Percentiles rank a stretch among this genome's conserved stretches.
These are phyloP conservation scores for Amiota minor DNA, from an alignment of 2,888 invertebrate genomes.

Conservation along the genomic window DNA sequence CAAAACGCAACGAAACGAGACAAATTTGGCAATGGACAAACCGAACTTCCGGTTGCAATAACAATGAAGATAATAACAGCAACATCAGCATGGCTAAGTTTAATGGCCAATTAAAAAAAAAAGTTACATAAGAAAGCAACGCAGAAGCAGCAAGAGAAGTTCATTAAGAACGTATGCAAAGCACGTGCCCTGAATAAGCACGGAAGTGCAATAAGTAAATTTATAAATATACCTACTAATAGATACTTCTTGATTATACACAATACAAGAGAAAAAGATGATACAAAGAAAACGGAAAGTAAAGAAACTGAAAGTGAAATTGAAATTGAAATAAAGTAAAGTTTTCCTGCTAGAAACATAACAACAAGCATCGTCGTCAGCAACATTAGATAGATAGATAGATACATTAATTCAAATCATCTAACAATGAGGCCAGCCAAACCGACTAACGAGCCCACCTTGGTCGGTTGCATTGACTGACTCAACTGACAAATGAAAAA, in stretches of 20 bases:
- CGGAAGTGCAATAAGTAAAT: background rate
- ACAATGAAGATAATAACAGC: background rate
- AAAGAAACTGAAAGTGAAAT: constrained; percentile 20
- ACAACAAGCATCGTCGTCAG: background rate
- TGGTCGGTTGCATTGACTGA: background rate
- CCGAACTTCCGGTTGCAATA: constrained; percentile 14
- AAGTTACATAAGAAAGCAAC: background rate
- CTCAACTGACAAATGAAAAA: no score
- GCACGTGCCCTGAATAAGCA: constrained; percentile 8
- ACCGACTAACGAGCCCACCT: background rate
- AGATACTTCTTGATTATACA: background rate
- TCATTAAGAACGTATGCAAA: background rate
- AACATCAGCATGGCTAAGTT: constrained; percentile 4
- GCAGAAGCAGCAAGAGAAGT: background rate
- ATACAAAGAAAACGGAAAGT: background rate
- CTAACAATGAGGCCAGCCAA: no score
- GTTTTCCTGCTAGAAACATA: background rate
- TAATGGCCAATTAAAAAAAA: background rate
- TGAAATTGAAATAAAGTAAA: background rate
- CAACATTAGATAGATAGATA: background rate
- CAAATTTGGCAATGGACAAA: constrained; percentile 22
- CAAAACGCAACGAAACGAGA: constrained; percentile 23
- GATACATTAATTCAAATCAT: no score
- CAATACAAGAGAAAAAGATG: background rate
- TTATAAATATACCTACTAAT: background rate